phyloP scores from a whole-genome alignment of 2,888 invertebrate genomes.

The Serripes groenlandicus region DNA sequence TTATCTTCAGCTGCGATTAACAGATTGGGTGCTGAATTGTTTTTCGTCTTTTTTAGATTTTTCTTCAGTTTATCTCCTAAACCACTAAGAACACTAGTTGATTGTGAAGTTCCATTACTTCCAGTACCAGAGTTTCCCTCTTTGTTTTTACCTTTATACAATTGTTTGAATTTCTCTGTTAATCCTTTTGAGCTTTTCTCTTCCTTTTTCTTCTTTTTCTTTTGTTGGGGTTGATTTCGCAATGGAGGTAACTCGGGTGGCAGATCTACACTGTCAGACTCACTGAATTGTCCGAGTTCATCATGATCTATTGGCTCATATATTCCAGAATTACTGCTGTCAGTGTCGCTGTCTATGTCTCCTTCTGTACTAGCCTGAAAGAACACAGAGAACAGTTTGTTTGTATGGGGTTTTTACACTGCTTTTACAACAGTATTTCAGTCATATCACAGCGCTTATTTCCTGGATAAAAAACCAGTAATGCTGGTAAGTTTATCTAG shows the following conservation, averaged over 20 bases:
- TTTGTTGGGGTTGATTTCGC: constrained; percentile 51
- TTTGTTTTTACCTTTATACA: constrained; percentile 45
- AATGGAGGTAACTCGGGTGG: constrained; percentile 66
- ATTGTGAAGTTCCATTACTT: constrained; percentile 9
- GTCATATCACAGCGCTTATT: no score
- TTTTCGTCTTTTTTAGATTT: constrained; percentile 56
- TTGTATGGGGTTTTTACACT: no score
- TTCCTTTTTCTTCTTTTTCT: constrained; percentile 67
- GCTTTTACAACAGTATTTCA: no score
- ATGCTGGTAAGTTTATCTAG: no score
- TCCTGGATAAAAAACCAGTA: no score
- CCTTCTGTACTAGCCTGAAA: constrained; percentile 39
- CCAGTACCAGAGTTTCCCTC: constrained; percentile 23
- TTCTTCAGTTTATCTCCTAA: constrained; percentile 56
- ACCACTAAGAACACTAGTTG: constrained; percentile 38
- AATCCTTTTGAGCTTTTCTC: constrained; percentile 56
- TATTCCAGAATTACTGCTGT: constrained; percentile 72
- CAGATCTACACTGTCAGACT: constrained; percentile 52
- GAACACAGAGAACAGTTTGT: neutral
- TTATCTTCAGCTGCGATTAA: constrained; percentile 36
- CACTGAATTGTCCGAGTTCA: constrained; percentile 32
- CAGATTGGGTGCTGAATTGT: constrained; percentile 43
- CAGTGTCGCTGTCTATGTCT: constrained; percentile 72
- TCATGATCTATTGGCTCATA: constrained; percentile 68
- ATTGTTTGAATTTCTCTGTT: constrained; percentile 51